Evolutionary conservation across 2,113 vertebrate species (phyloP), one percentile per base, ranked within the genome.

Genomic region (Percopsis transmontana): DNA sequence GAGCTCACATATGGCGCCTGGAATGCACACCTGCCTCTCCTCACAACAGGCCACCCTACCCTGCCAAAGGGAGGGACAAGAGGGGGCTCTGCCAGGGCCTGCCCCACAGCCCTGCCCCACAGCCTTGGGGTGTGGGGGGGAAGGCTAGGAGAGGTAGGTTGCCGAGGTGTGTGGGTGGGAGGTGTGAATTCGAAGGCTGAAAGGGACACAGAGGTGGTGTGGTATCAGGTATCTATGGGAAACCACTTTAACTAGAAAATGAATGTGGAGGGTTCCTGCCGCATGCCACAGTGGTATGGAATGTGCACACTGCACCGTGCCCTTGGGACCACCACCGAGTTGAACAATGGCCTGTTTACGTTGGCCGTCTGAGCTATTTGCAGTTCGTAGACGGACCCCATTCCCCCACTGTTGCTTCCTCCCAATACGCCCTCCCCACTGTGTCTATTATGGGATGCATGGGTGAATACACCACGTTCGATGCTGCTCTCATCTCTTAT

Each of bases 1-100:
- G 52, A 50, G 77, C 70, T 72, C 70, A 81, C 80, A 76, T 72
- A 48, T 57, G 58, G 86, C 77, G 83, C 88, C 88, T 90, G 90
- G 90, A 90, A 90, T 90, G 90, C 90, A 91, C 91, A 92, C 91
- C 92, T 92, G 90, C 88, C 90, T 80, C 73, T 69, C 33, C 59
- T 66, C 33, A 68, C 70, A 72, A 48, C 53, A 58, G 45, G 81
- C 72, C 51, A 72, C 71, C 70, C 23, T 0, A 61, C 68, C 76
- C 70, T 77, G 48, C 76, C 77, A 72, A 47, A 56, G 58, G 48
- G 65, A 52, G 50, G 66, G 65, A 77, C 74, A 71, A 67, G 72
- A 61, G 60, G 51, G 70, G 66, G 67, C 65, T 78, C 66, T 91
- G 92, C 86, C 70, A 75, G 80, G 88, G 91, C 91, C 84, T 90